Base-by-base conservation (phyloP, 2,888 invertebrate species). In the Sphecodes monilicornis region DNA sequence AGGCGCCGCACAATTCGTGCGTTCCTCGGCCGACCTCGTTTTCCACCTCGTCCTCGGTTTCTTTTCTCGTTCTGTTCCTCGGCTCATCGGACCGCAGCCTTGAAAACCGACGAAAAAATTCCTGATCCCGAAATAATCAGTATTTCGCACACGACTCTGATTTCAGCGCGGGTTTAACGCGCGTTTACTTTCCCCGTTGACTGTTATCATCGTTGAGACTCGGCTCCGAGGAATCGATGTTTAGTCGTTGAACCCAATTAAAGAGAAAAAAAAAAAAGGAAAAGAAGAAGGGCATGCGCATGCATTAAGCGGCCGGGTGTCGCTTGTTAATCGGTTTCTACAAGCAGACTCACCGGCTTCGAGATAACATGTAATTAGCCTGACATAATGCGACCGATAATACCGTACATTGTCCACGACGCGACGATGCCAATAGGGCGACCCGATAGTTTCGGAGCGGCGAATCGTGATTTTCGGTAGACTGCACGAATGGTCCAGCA, bases 321-420 rank as follows among this genome's bases (percentile, higher is more conserved):
- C 32, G 22, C 26, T 39, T 16, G 43, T 82, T 60, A 41, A 74
- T 60, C 54, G 4, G 60, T 43, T 32, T 29, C n/a, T 64, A 57
- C 43, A 46, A 41, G 41, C 83, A 5, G 32, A 13, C 71, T 54
- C 18, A 32, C 64, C 29, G 54, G 79, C 43, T 10, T 13, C 13
- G 50, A 78, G 82, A 82, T 86, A 86, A 82, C 82, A 36, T 41
- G 76, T 70, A 86, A 86, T 86, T 82, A 79, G 76, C 66, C 66
- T 81, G 76, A 71, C 82, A 75, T 82, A 82, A 85, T 69, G 66
- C 60, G 13, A 60, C 46, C 46, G 82, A 86, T 86, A 84, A 76
- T 76, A 66, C 57, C 32, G 41, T 66, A 54, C 76, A 82, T 82
- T 74, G 85, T 82, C 70, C 66, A 32, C 54, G 54, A 26, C 54